These are phyloP conservation scores for Sander vitreus DNA, from an alignment of 2,113 vertebrate genomes.

Conservation along the genomic window DNA sequence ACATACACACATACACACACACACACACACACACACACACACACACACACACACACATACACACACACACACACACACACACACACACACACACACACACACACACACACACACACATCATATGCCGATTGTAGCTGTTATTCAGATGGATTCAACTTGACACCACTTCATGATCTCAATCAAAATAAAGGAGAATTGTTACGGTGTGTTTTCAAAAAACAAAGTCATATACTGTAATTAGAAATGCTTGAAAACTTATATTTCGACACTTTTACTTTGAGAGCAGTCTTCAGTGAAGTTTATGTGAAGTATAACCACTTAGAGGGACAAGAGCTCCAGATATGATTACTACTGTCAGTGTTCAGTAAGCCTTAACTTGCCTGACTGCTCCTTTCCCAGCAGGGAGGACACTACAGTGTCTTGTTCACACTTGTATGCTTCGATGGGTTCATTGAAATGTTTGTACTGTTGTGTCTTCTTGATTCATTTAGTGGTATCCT, in stretches of 20 bases:
- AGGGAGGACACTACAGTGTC: conserved; percentile 34
- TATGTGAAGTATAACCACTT: conserved; percentile 21
- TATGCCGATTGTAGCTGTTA: neutral
- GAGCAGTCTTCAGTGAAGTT: neutral
- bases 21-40: neutral
- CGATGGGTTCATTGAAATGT: conserved; percentile 30
- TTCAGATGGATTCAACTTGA: neutral
- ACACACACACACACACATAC: too few relatives aligned
- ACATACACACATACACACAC: too few relatives aligned
- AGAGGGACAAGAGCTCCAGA: conserved; percentile 29
- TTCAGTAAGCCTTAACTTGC: conserved; percentile 36
- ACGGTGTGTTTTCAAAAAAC: neutral
- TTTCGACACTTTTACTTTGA: neutral
- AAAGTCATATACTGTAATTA: neutral
- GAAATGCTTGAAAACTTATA: neutral
- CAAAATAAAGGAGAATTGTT: neutral
- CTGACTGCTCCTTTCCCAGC: conserved; percentile 51
- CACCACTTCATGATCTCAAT: neutral
- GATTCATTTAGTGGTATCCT: conserved; percentile 14
- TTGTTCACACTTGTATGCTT: conserved; percentile 44
- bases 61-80: too few relatives aligned
- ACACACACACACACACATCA: neutral
- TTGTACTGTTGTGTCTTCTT: conserved; percentile 27
- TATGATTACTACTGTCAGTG: conserved; percentile 43
- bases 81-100: too few relatives aligned